Conservation (phyloP, 2,888 invertebrate genomes). For the Dascillus cervinus region DNA sequence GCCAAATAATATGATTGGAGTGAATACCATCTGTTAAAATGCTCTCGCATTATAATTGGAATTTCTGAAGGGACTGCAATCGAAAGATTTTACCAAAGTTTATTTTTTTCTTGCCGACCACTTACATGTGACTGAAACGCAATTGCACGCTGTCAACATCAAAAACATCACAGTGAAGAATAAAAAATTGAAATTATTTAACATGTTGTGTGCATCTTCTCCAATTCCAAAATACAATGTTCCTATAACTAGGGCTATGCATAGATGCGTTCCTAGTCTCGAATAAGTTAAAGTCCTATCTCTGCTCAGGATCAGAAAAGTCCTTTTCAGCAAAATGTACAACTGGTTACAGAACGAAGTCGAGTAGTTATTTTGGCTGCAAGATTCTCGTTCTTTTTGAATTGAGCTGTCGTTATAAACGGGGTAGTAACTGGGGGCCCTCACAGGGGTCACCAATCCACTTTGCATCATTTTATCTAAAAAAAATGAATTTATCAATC, state of each 20-base stretch:
- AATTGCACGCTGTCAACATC: constrained; percentile 90
- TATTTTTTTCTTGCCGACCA: too few relatives aligned
- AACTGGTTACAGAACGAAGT: constrained; percentile 53
- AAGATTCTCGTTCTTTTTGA: constrained; percentile 13
- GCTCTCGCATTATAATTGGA: constrained; percentile 53
- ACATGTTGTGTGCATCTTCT: constrained; percentile 71
- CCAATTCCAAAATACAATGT: constrained; percentile 78
- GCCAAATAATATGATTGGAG: constrained; percentile 57
- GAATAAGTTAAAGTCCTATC: constrained; percentile 69
- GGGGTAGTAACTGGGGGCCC: constrained; percentile 38
- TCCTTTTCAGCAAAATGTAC: constrained; percentile 53
- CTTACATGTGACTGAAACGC: constrained; percentile 86
- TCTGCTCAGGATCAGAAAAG: constrained; percentile 57
- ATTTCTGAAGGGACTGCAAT: constrained; percentile 56
- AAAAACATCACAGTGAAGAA: constrained; percentile 91
- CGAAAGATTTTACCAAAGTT: too few relatives aligned
- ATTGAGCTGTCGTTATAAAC: constrained; percentile 12
- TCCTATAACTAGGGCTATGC: constrained; percentile 77
- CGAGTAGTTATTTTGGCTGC: constrained; percentile 41
- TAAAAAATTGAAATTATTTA: constrained; percentile 81
- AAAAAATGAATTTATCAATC: constrained; percentile 32
- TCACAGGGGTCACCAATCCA: constrained; percentile 48
- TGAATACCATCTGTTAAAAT: constrained; percentile 63
- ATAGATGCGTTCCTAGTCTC: constrained; percentile 69
- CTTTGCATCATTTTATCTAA: constrained; percentile 46